Percentiles rank a stretch among this genome's conserved stretches.
phyloP scores from a whole-genome alignment of 2,113 vertebrate species.

The Bostrychus sinensis region DNA sequence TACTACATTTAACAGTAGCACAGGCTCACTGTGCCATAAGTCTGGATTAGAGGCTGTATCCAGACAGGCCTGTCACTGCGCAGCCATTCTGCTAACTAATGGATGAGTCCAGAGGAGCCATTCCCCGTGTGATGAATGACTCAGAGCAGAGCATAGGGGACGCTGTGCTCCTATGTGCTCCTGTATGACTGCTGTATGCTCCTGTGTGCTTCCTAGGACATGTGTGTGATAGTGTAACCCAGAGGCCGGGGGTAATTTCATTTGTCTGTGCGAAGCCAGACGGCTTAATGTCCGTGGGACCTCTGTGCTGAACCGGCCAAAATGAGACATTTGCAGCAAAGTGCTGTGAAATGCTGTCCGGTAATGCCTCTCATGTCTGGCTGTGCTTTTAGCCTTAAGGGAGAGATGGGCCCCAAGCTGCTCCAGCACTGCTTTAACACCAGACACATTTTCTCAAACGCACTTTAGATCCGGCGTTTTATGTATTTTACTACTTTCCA shows the following conservation, averaged over 20 bases:
- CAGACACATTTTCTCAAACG: slow-evolving; percentile 4
- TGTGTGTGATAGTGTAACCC: slow-evolving; percentile 55
- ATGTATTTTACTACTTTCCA: neutral
- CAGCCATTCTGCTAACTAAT: slow-evolving; percentile 70
- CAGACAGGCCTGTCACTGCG: slow-evolving; percentile 69
- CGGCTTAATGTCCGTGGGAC: slow-evolving; percentile 69
- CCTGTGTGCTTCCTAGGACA: slow-evolving; percentile 38
- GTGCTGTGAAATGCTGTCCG: slow-evolving; percentile 65
- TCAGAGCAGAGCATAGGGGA: slow-evolving; percentile 52
- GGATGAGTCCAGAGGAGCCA: slow-evolving; percentile 70
- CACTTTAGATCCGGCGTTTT: neutral
- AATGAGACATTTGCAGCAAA: slow-evolving; percentile 73
- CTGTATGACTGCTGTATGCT: slow-evolving; percentile 36
- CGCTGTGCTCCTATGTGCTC: slow-evolving; percentile 39
- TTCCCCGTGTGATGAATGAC: slow-evolving; percentile 67
- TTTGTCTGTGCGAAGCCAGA: slow-evolving; percentile 72
- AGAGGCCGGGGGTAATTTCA: slow-evolving; percentile 67
- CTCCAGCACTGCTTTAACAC: slow-evolving; percentile 24
- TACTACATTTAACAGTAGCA: slow-evolving; percentile 68
- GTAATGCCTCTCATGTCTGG: slow-evolving; percentile 65
- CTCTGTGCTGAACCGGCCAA: slow-evolving; percentile 63
- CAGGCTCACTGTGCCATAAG: slow-evolving; percentile 68
- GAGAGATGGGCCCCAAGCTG: slow-evolving; percentile 27
- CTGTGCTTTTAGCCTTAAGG: slow-evolving; percentile 60
- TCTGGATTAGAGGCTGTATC: slow-evolving; percentile 69